A percentile compares a stretch with the other conserved stretches of the same genome.
Evolutionary conservation across 2,797 vertebrate genomes (phyloP).

Genomic region (Pseudotriccus pelzelni): DNA sequence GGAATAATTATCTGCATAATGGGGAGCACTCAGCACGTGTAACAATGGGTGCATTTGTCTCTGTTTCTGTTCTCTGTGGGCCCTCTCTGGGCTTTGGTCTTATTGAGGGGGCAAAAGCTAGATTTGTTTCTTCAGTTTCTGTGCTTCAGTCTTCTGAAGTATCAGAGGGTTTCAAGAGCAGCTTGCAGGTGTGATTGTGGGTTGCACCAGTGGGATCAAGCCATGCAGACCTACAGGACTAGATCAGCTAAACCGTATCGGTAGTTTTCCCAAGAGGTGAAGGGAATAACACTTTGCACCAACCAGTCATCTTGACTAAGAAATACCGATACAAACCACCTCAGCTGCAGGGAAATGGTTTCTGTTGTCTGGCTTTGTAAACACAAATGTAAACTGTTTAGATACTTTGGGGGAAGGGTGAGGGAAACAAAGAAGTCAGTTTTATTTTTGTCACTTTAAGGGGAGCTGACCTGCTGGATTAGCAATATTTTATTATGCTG

Average conservation of each 20-base stretch:
- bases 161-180: background rate
- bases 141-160: background rate
- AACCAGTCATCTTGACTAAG: background rate
- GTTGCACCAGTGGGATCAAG: background rate
- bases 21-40: background rate
- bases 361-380: background rate
- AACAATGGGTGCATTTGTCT: background rate
- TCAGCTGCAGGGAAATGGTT: fast-evolving
- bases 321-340: background rate
- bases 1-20: background rate
- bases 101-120: background rate
- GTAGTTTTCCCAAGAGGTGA: background rate
- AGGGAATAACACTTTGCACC: background rate
- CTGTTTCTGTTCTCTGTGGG: background rate
- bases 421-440: background rate
- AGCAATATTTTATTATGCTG: background rate
- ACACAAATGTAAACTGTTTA: background rate
- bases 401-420: background rate
- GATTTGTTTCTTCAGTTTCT: background rate
- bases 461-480: background rate
- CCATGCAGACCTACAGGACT: background rate
- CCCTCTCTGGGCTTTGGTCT: background rate
- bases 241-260: background rate
- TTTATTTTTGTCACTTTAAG: background rate
- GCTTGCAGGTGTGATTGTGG: too few relatives aligned